Evolutionary conservation across 1,140 invertebrate species (phyloP).

Genomic region (Drosophila asahinai): DNA sequence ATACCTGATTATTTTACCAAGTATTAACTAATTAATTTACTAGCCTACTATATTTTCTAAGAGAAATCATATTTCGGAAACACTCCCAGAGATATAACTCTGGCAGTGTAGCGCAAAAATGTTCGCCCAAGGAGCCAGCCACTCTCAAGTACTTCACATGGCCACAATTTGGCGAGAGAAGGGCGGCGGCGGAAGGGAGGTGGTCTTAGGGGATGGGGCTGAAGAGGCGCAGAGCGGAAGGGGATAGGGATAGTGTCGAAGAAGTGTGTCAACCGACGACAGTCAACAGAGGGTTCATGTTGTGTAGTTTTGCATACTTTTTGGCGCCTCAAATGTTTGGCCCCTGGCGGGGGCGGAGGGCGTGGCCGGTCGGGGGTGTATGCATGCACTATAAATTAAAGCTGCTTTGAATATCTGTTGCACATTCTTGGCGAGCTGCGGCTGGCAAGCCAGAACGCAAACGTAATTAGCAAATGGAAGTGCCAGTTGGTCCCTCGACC

Average conservation of each 20-base stretch:
- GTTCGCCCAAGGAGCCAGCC: constrained; percentile 43
- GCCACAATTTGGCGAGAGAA: constrained; percentile 6
- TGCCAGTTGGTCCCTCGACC: constrained; percentile 8
- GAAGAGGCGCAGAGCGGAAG: neutral
- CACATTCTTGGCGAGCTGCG: constrained; percentile 21
- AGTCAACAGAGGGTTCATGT: constrained; percentile 54
- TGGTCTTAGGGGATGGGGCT: neutral
- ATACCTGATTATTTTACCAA: neutral
- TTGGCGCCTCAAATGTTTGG: constrained; percentile 64
- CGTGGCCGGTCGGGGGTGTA: constrained; percentile 15
- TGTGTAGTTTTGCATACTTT: constrained; percentile 52
- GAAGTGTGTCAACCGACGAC: constrained; percentile 62
- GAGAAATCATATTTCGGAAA: constrained; percentile 21
- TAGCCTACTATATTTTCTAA: too few relatives aligned
- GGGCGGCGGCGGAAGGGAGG: neutral
- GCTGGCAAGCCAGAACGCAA: constrained; percentile 36
- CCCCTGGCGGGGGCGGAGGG: neutral
- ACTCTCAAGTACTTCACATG: constrained; percentile 60
- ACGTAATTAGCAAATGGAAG: constrained; percentile 68
- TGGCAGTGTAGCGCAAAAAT: constrained; percentile 43
- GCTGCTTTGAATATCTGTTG: constrained; percentile 71
- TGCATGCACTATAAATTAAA: constrained; percentile 24
- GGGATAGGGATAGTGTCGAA: constrained; percentile 24
- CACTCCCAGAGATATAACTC: constrained; percentile 12
- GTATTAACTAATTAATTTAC: too few relatives aligned